These are phyloP conservation scores for Entomobrya multifasciata DNA, from an alignment of 2,888 invertebrate species.

Conservation along the genomic window DNA sequence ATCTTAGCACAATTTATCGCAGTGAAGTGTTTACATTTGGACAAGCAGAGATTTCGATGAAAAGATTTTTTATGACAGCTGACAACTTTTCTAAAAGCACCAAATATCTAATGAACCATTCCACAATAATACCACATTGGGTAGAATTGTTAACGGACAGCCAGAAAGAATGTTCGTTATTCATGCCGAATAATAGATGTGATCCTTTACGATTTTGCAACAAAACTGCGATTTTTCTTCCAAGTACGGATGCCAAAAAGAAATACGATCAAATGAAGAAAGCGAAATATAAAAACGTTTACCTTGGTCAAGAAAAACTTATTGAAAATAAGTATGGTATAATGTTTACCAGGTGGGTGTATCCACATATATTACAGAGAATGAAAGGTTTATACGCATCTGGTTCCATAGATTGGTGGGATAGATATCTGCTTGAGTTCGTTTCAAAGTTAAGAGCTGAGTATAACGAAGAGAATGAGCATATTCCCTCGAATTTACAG, in stretches of 20 bases:
- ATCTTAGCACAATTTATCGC: too few relatives aligned
- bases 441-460: neutral
- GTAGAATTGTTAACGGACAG: neutral
- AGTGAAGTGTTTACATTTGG: too few relatives aligned
- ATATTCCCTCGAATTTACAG: too few relatives aligned
- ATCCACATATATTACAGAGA: neutral
- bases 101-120: neutral
- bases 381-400: neutral
- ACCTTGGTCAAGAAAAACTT: neutral
- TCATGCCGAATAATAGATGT: neutral
- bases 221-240: neutral
- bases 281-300: neutral
- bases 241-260: neutral
- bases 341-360: neutral
- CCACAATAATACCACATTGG: neutral
- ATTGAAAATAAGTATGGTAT: neutral
- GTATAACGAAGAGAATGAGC: neutral
- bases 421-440: neutral
- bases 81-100: neutral
- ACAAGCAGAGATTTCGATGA: too few relatives aligned
- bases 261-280: neutral
- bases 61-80: too few relatives aligned
- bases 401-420: neutral
- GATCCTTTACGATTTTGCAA: neutral
- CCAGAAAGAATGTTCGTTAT: neutral